phyloP scores from a whole-genome alignment of 2,113 vertebrate genomes.

The Orycteropus afer region DNA sequence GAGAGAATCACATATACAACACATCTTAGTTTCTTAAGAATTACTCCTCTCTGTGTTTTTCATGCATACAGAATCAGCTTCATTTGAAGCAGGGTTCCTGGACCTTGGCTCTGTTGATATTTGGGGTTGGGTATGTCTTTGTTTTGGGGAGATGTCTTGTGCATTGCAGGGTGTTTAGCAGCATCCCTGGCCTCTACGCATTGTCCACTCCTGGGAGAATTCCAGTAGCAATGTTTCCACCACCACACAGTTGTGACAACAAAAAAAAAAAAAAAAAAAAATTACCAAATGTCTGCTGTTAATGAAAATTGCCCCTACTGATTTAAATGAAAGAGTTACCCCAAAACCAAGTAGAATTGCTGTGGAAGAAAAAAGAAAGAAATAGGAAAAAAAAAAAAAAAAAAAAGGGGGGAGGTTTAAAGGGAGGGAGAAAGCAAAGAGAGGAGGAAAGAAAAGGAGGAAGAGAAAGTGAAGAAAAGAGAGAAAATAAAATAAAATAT shows the following conservation, averaged over 20 bases:
- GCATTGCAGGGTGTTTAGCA: no score
- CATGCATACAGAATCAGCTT: not conserved
- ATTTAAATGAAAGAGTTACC: not conserved
- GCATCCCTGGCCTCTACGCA: no score
- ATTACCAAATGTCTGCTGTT: not conserved
- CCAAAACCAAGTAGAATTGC: not conserved
- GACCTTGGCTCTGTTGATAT: not conserved
- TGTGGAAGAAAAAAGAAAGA: no score
- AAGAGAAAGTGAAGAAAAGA: not conserved
- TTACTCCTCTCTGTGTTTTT: not conserved
- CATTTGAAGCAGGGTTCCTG: not conserved
- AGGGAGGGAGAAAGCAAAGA: not conserved
- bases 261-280: no score
- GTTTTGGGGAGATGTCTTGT: not conserved
- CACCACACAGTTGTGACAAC: not conserved
- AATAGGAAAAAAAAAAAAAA: no score
- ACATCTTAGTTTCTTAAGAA: not conserved
- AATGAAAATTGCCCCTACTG: not conserved
- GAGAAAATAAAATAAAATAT: not conserved
- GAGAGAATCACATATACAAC: not conserved
- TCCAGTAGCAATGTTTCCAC: not conserved
- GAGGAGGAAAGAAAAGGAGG: not conserved
- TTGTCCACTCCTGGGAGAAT: no score
- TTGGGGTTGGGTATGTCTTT: not conserved
- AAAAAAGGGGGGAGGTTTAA: fast-evolving